A percentile compares a stretch with the other conserved stretches of the same genome.
Evolutionary conservation across 2,797 vertebrate species (phyloP).

Genomic region (Otolemur crassicaudatus): DNA sequence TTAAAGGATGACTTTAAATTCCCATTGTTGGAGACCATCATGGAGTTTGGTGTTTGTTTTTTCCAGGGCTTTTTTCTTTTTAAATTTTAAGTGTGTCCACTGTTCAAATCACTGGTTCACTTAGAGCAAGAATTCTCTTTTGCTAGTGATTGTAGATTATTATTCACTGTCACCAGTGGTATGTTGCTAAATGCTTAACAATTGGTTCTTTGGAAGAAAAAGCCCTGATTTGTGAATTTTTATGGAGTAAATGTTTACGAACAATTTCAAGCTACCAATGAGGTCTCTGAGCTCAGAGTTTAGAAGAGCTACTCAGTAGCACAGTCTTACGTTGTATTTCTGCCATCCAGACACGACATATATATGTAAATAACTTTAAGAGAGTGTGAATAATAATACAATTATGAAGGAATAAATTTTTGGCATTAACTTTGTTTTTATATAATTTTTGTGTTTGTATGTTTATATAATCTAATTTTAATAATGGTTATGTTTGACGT

Average conservation of each 20-base stretch:
- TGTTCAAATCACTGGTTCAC: neutral
- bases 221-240: neutral
- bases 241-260: neutral
- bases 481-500: neutral
- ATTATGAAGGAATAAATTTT: neutral
- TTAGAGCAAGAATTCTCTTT: neutral
- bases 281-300: neutral
- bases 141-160: neutral
- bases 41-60: neutral
- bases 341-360: neutral
- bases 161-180: neutral
- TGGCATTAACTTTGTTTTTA: neutral
- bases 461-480: conserved; percentile 1
- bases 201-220: neutral
- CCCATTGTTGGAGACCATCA: neutral
- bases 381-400: neutral
- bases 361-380: neutral
- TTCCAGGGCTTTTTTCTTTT: neutral
- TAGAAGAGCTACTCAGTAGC: neutral
- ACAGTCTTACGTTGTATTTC: neutral
- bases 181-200: neutral
- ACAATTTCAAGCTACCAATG: neutral
- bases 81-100: neutral
- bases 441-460: neutral
- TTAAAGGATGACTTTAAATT: neutral